Evolutionary conservation across 1,140 invertebrate genomes (phyloP), one percentile per base, ranked within the genome.

Genomic region (Gryllus bimaculatus): DNA sequence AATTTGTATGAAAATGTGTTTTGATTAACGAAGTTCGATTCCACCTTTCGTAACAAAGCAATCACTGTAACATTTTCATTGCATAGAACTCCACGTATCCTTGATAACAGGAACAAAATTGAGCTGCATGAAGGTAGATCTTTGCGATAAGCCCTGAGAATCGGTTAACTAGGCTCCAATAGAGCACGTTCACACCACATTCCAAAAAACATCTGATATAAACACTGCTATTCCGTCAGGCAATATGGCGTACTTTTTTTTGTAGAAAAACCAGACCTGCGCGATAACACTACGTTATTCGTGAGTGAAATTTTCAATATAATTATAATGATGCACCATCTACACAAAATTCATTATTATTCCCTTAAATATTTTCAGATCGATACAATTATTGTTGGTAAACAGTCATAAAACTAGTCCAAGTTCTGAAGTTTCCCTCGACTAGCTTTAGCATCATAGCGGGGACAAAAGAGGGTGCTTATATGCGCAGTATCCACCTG

Each of bases 161-260:
- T 77, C 21, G 47, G 48, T 54, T 20, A 77, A 20, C 48, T 48
- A 77, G 47, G 15, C 12, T 49, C 47, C 76, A 20, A 77, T 66
- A 48, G 47, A 48, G 18, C 76, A 77, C n/a, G 48, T 54, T 48
- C 76, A 20, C 48, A 77, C 13, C 76, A 49, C 76, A 54, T 77
- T 54, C 76, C 76, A 48, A 77, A 54, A 54, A 77, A 49, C 76
- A 77, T 75, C n/a, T 20, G 48, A n/a, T 8, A 77, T 49, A 77
- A 54, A 77, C 48, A 77, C 76, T 54, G 18, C 48, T 49, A 47
- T n/a, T 48, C 10, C 48, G 21, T 48, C 48, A 77, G 48, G 76
- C 76, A 77, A 77, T 77, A 77, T 77, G 76, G 76, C 76, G 76
- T 77, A 77, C 76, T 77, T 54, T 77, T 66, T 39, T 77, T 77